phyloP scores from a whole-genome alignment of 2,113 vertebrate species.

The Progne subis region DNA sequence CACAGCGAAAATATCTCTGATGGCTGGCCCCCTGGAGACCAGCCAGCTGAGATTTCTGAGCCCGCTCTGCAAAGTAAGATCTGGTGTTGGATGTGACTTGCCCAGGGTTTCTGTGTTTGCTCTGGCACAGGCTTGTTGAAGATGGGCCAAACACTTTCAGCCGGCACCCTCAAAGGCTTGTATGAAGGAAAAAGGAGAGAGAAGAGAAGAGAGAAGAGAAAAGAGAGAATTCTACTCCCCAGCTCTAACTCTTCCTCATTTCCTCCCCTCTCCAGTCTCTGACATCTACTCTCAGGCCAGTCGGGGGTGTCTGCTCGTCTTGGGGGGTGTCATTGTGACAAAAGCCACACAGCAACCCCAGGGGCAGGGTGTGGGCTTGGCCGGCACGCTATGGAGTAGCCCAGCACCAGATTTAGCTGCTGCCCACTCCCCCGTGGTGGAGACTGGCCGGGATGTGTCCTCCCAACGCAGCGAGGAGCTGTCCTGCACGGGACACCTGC shows the following conservation, averaged over 20 bases:
- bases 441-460: neutral
- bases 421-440: fast-evolving
- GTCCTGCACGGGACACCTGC: too few species aligned
- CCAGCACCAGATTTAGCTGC: neutral
- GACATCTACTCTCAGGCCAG: neutral
- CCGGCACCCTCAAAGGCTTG: neutral
- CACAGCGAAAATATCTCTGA: neutral
- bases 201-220: too few species aligned
- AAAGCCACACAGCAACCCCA: neutral
- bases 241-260: neutral
- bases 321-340: neutral
- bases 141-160: neutral
- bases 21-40: neutral
- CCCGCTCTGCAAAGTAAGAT: neutral
- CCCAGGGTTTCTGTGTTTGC: neutral
- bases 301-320: neutral
- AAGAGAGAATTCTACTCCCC: neutral
- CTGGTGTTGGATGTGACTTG: neutral
- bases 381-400: fast-evolving
- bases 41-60: neutral
- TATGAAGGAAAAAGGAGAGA: neutral
- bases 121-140: neutral
- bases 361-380: neutral
- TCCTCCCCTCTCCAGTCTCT: neutral
- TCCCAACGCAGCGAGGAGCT: fast-evolving